Conservation (phyloP, 64 coral and sea anemone genomes). For the Cladopsammia gracilis region DNA sequence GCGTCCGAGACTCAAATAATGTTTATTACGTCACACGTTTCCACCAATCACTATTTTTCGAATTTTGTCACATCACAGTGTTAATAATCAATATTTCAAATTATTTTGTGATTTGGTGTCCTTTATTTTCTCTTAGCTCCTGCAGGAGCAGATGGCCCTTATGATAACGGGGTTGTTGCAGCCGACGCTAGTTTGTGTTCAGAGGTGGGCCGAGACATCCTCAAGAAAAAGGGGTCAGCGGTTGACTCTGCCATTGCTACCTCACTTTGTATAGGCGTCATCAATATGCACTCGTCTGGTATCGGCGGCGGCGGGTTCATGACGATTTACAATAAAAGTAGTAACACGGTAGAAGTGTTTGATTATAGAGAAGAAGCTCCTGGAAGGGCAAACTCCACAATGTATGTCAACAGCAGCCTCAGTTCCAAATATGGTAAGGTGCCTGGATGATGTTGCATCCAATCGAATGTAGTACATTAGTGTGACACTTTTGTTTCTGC, state of each 20-base stretch:
- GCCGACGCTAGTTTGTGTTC: conserved; percentile 86
- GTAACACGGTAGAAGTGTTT: conserved; percentile 46
- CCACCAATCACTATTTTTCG: too few species aligned
- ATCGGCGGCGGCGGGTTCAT: conserved; percentile 96
- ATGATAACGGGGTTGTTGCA: conserved; percentile 78
- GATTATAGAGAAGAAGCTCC: conserved; percentile 90
- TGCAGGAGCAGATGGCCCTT: conserved; percentile 68
- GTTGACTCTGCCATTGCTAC: conserved; percentile 86
- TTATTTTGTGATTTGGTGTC: neutral
- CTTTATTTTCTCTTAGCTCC: neutral
- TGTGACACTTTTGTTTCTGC: too few species aligned
- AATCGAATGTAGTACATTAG: too few species aligned
- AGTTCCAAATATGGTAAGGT: conserved; percentile 58
- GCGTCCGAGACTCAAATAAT: too few species aligned
- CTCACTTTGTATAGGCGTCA: conserved; percentile 88
- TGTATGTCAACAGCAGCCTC: conserved; percentile 77
- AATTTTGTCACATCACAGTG: too few species aligned
- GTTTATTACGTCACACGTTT: too few species aligned
- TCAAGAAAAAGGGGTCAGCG: conserved; percentile 90
- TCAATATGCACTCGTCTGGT: conserved; percentile 96
- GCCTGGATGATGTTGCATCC: neutral
- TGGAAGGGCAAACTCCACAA: conserved; percentile 37
- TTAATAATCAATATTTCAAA: neutral
- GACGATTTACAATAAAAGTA: conserved; percentile 66
- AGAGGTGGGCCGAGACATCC: conserved; percentile 80